phyloP scores from a whole-genome alignment of 2,797 vertebrate genomes.

The Carapus acus region DNA sequence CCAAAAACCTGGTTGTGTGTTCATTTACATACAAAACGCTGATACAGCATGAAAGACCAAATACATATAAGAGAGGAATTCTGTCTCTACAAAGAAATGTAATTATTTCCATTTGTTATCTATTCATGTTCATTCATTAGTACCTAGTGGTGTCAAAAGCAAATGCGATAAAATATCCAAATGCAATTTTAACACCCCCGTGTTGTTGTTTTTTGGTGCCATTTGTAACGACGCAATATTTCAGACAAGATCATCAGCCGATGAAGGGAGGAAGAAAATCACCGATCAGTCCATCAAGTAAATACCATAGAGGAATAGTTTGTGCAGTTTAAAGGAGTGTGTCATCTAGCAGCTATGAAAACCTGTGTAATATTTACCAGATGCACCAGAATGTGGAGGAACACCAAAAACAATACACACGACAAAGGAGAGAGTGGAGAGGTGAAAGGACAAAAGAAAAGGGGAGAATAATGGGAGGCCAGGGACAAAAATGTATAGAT shows the following conservation, averaged over 20 bases:
- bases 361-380: slow-evolving; percentile 39
- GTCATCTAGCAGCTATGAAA: slow-evolving; percentile 36
- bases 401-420: neutral
- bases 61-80: neutral
- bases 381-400: slow-evolving; percentile 10
- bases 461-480: neutral
- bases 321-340: slow-evolving; percentile 36
- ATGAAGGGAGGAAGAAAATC: neutral
- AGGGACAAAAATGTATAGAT: neutral
- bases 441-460: neutral
- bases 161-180: too few relatives aligned
- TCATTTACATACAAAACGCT: slow-evolving; percentile 24
- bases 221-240: too few relatives aligned
- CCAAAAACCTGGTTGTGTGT: slow-evolving; percentile 21
- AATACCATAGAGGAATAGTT: slow-evolving; percentile 40
- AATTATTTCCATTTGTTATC: too few relatives aligned
- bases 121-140: too few relatives aligned
- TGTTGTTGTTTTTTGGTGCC: too few relatives aligned
- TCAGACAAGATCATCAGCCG: slow-evolving; percentile 16
- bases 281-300: slow-evolving; percentile 50
- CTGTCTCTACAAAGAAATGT: too few relatives aligned
- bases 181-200: too few relatives aligned
- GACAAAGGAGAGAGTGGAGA: neutral
- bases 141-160: too few relatives aligned
- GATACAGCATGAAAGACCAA: neutral